Evolutionary conservation across 1,140 invertebrate genomes (phyloP).

Genomic region (Antheraea pernyi): DNA sequence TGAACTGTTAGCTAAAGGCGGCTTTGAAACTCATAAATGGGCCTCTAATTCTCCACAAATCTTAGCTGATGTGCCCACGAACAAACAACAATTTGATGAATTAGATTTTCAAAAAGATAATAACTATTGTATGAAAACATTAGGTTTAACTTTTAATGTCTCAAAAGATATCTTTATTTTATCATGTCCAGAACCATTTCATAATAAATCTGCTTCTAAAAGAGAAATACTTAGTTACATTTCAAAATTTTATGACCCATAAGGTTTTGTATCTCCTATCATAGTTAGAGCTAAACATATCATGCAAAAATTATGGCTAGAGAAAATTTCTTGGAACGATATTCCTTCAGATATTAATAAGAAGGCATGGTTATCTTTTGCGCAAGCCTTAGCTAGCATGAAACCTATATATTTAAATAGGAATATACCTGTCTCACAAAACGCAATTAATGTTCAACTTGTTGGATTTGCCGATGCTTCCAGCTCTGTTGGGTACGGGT

Average conservation of each 20-base stretch:
- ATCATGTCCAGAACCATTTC: background rate
- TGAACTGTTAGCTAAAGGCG: background rate
- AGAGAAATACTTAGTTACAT: conserved; percentile 6
- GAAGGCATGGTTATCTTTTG: conserved; percentile 18
- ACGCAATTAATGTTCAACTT: background rate
- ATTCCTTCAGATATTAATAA: background rate
- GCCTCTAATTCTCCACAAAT: background rate
- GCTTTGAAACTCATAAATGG: conserved; percentile 3
- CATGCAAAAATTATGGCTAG: conserved; percentile 28
- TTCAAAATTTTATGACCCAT: conserved; percentile 12
- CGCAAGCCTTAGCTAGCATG: conserved; percentile 9
- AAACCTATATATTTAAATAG: conserved; percentile 7
- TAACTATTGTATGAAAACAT: conserved; percentile 4
- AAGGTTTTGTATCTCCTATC: conserved; percentile 26
- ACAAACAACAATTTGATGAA: conserved; percentile 6
- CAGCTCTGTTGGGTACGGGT: conserved; percentile 13
- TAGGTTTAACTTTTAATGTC: conserved; percentile 3
- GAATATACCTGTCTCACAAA: background rate
- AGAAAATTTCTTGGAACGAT: conserved; percentile 26
- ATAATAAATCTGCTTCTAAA: background rate
- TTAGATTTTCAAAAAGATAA: conserved; percentile 3
- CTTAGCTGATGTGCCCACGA: background rate
- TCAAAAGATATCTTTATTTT: conserved; percentile 5
- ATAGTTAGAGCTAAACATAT: conserved; percentile 25
- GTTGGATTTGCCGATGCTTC: conserved; percentile 15